Evolutionary conservation across 1,140 invertebrate species (phyloP).

Genomic region (Zaprionus lachaisei): DNA sequence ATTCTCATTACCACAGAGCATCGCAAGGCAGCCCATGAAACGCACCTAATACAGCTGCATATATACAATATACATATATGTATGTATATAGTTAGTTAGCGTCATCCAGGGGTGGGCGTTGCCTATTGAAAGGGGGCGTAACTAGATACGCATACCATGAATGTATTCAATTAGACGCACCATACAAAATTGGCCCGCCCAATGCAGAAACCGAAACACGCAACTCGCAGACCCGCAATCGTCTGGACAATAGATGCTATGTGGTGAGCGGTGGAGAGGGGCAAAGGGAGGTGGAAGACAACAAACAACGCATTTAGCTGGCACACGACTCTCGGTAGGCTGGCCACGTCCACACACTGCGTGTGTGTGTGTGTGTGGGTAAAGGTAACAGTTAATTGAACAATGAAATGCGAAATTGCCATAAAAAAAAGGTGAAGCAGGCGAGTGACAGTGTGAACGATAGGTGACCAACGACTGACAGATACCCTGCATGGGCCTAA

Average conservation of each 20-base stretch:
- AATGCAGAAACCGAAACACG: background rate
- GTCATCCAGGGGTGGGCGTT: background rate
- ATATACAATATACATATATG: constrained; percentile 11
- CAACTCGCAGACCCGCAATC: background rate
- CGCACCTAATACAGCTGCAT: constrained; percentile 9
- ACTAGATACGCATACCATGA: constrained; percentile 34
- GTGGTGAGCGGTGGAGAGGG: background rate
- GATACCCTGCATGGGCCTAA: background rate
- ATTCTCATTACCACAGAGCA: background rate
- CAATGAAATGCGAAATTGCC: constrained; percentile 56
- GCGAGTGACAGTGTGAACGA: background rate
- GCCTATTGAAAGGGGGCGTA: background rate
- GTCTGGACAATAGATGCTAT: constrained; percentile 22
- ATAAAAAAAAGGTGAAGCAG: constrained; percentile 24
- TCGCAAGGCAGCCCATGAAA: background rate
- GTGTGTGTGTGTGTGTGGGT: constrained; percentile 5
- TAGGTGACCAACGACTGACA: background rate
- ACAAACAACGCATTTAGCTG: constrained; percentile 53
- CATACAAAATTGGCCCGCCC: constrained; percentile 45
- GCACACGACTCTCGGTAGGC: constrained; percentile 25
- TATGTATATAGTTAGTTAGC: constrained; percentile 4
- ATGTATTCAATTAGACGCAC: constrained; percentile 67
- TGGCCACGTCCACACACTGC: constrained; percentile 29
- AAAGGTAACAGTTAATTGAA: constrained; percentile 66
- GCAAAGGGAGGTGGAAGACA: constrained; percentile 12